These are phyloP conservation scores for Serripes groenlandicus DNA, from an alignment of 2,888 invertebrate genomes.

Conservation along the genomic window DNA sequence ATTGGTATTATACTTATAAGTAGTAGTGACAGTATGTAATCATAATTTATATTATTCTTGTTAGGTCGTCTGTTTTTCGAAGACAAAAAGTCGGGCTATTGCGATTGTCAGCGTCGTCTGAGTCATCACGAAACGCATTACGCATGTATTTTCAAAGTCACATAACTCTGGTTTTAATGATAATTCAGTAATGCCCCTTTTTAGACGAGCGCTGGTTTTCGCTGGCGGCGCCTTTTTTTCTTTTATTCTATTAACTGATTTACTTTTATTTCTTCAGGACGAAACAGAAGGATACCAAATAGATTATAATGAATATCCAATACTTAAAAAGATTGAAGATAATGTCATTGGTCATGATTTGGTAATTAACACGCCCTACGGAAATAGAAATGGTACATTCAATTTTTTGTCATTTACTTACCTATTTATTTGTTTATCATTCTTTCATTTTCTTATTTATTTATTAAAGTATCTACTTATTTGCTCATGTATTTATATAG, in stretches of 20 bases:
- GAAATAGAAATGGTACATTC: slow-evolving; percentile 54
- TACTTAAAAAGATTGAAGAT: slow-evolving; percentile 50
- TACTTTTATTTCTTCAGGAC: slow-evolving; percentile 7
- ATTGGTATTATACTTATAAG: not conserved
- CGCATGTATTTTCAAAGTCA: too few species aligned
- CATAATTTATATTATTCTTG: too few species aligned
- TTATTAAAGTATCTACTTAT: too few species aligned
- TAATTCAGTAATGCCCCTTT: not conserved
- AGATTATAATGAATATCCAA: slow-evolving; percentile 45
- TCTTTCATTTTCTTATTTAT: too few species aligned
- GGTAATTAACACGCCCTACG: slow-evolving; percentile 52
- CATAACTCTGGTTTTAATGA: not conserved
- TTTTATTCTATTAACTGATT: not conserved
- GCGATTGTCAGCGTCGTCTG: too few species aligned
- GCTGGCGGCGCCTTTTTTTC: not conserved
- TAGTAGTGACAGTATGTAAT: too few species aligned
- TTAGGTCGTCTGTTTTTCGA: too few species aligned
- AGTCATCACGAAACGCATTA: too few species aligned
- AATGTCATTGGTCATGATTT: slow-evolving; percentile 64
- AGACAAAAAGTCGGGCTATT: too few species aligned
- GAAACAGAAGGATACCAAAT: not conserved
- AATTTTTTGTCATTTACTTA: too few species aligned
- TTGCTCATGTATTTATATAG: too few species aligned
- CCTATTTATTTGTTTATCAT: too few species aligned
- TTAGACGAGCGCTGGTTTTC: not conserved